A percentile compares a stretch with the other conserved stretches of the same genome.
phyloP scores from a whole-genome alignment of 2,113 vertebrate genomes.

The Dasyurus viverrinus region DNA sequence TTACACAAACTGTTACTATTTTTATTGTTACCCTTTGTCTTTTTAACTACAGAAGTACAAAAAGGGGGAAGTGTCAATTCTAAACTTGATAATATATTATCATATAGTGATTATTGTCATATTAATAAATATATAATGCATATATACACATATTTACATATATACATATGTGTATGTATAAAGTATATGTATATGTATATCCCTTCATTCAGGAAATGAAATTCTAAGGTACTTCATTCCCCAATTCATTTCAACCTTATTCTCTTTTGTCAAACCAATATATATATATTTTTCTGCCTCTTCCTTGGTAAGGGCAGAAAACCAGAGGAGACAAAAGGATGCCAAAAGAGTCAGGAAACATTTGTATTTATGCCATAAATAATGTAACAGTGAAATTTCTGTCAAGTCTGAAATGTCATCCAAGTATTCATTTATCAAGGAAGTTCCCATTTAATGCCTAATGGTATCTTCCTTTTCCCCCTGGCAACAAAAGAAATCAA shows the following conservation, averaged over 20 bases:
- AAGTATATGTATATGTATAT: background rate
- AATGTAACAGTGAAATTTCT: constrained; percentile 4
- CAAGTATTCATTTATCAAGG: constrained; percentile 28
- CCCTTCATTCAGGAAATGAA: constrained; percentile 29
- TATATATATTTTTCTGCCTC: constrained; percentile 10
- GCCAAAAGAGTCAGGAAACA: background rate
- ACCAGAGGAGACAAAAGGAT: background rate
- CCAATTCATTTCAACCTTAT: constrained; percentile 40
- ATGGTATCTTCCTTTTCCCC: constrained; percentile 11
- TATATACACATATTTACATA: background rate
- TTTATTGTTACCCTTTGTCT: constrained; percentile 36
- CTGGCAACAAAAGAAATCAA: constrained; percentile 21
- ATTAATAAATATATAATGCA: constrained; percentile 14
- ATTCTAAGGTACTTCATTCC: constrained; percentile 40
- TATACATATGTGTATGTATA: background rate
- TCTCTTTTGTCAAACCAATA: constrained; percentile 7
- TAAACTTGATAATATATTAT: constrained; percentile 40
- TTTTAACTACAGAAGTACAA: background rate
- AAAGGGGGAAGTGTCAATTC: background rate
- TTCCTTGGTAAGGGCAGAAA: background rate
- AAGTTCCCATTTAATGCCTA: constrained; percentile 13
- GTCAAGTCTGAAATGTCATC: constrained; percentile 21
- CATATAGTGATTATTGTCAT: constrained; percentile 16
- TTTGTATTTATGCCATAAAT: constrained; percentile 31
- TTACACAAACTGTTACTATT: constrained; percentile 39